These are phyloP conservation scores for Sturnus vulgaris DNA, from an alignment of 2,113 vertebrate genomes.

Conservation along the genomic window DNA sequence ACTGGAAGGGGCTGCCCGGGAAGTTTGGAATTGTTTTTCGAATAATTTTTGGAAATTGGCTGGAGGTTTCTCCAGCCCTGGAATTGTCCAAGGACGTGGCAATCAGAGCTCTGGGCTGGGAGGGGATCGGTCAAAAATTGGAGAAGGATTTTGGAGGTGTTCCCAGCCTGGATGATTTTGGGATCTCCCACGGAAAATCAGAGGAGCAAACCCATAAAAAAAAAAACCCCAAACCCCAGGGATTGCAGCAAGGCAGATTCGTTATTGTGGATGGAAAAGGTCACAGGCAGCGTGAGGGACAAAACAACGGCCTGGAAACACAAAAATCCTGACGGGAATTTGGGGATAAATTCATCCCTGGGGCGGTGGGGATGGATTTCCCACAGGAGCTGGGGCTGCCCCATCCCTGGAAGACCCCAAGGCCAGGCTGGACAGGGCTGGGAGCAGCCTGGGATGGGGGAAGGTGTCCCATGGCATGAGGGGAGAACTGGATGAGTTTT, in stretches of 20 bases:
- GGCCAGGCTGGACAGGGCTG: no score
- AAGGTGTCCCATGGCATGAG: no score
- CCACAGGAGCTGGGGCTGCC: no score
- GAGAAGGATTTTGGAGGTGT: accelerated
- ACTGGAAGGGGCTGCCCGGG: neutral
- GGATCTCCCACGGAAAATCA: no score
- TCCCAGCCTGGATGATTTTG: no score
- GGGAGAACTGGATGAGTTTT: no score
- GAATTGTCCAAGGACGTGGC: neutral
- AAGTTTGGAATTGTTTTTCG: no score
- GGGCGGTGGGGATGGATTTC: no score
- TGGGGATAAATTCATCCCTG: no score
- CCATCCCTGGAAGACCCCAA: no score
- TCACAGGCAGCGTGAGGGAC: neutral
- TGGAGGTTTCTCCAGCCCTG: neutral
- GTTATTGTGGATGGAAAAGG: neutral
- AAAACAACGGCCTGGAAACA: neutral
- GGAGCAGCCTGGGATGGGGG: no score
- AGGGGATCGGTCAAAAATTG: accelerated
- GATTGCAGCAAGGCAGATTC: accelerated
- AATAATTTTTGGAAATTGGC: no score
- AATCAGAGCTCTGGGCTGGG: neutral
- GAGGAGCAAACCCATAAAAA: neutral
- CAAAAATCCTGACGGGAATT: neutral
- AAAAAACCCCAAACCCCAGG: accelerated